Evolutionary conservation across 2,797 vertebrate genomes (phyloP), one percentile per base, ranked within the genome.

Genomic region (Bradypodion ventrale): DNA sequence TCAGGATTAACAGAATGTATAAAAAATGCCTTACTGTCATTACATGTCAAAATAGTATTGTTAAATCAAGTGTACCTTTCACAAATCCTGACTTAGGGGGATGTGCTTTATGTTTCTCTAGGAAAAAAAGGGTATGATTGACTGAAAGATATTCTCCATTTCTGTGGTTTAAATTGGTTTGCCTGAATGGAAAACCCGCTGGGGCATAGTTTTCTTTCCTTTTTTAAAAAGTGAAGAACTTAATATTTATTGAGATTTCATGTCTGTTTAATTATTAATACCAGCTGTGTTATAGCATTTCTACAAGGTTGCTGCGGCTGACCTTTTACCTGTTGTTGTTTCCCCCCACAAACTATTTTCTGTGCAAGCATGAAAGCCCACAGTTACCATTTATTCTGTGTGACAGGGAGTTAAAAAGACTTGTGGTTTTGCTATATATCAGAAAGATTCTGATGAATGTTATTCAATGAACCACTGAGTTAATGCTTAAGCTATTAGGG

Each of bases 211-310:
- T 87, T 88, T 89, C 72, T 86, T 73, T 75, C 9, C 5, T 27
- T 52, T 16, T 69, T 42, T 56, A 8, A 35, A 27, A 83, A 90
- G 83, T 78, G 91, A 35, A 19, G 88, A 89, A 83, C 92, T 91
- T 93, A 90, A 84, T 93, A 84, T 91, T 94, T 91, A 86, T 88
- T 91, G 91, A 90, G 77, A 85, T 90, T 92, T 90, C 91, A 89
- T 91, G 92, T 96, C 93, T 91, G 90, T 92, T 98, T 95, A 97
- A 97, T 97, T 97, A 97, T 97, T 97, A 95, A 97, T 97, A 94
- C 42, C 90, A 94, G 88, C 94, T 95, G 94, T 96, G 95, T 96
- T 94, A 94, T 90, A 91, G 92, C 95, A 94, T 95, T 93, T 93
- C 88, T 93, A 72, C 91, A 94, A 95, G 94, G 94, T 93, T 95